Conservation (phyloP, 2,797 vertebrate genomes). For the Ispidina lecontei region DNA sequence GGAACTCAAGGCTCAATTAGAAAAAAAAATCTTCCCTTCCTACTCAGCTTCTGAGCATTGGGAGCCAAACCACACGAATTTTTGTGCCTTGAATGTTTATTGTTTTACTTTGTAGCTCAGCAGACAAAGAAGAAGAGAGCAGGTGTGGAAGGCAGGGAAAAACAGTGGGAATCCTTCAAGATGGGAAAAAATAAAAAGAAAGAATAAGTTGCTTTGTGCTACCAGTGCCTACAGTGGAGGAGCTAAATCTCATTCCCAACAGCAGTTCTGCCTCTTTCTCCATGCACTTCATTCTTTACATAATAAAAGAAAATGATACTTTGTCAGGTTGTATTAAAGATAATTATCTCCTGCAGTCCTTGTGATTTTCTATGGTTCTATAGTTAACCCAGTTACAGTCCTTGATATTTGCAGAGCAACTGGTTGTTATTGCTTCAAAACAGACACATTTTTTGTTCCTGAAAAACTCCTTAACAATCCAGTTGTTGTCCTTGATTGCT, state of each 20-base stretch:
- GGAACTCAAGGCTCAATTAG: background rate
- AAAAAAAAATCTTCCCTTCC: background rate
- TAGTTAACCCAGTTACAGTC: background rate
- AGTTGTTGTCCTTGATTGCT: background rate
- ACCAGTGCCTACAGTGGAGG: background rate
- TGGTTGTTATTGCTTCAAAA: background rate
- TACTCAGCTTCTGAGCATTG: background rate
- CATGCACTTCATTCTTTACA: background rate
- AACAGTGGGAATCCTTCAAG: slow-evolving; percentile 64
- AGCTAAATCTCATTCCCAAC: slow-evolving; percentile 1
- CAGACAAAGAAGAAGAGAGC: slow-evolving; percentile 51
- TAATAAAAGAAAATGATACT: slow-evolving; percentile 37
- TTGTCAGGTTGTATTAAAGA: slow-evolving; percentile 19
- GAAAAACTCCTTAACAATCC: background rate
- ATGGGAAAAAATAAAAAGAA: slow-evolving; percentile 56
- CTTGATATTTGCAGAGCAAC: background rate
- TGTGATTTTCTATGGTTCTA: background rate
- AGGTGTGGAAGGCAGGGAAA: slow-evolving; percentile 66
- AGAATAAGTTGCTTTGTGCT: slow-evolving; percentile 16
- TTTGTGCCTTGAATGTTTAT: slow-evolving; percentile 51
- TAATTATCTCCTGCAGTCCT: slow-evolving; percentile 7
- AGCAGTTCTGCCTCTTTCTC: slow-evolving; percentile 5
- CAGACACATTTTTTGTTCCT: background rate
- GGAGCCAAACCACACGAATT: background rate
- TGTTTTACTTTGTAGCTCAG: slow-evolving; percentile 46